Evolutionary conservation across 2,888 invertebrate species (phyloP), one percentile per base, ranked within the genome.

Genomic region (Phaonia tiefii): DNA sequence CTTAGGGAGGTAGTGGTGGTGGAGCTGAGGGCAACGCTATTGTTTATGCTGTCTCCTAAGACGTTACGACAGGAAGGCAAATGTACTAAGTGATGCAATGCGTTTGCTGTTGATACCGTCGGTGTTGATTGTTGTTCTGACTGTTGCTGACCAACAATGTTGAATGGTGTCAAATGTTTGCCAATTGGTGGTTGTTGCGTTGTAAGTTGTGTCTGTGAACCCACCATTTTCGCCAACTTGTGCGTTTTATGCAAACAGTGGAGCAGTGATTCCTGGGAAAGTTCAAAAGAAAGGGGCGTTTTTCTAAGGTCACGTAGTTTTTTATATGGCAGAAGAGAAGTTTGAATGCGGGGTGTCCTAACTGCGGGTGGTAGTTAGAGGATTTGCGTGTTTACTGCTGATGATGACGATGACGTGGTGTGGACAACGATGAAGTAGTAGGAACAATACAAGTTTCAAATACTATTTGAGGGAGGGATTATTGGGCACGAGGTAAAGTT

Each of bases 221-320:
- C 88, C 63, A 88, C 87, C 88, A 88, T 88, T 74, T 75, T 84
- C 54, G 39, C 3, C 11, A 39, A 17, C 37, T 60, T n/a, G 37
- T 20, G 60, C 37, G 26, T 37, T 60, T 17, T 15, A 42, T 39
- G 39, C 42, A 63, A 22, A 58, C n/a, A 37, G 39, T 60, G 20
- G 20, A 37, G 63, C 63, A 63, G 63, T 63, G 63, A 42, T 42
- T 42, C 5, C 11, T 1, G 25, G 25, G 26, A 26, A 25, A 10
- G 39, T 7, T 13, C 22, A 13, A 2, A 8, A 31, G 20, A 8
- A n/a, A n/a, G n/a, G 20, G 42, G 31, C 10, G 22, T 20, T 17
- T 63, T 39, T 1, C 10, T 63, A 63, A 63, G 63, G 63, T 63
- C 63, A 63, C 42, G 39, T 39, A 39, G 63, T 20, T 39, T 37